Evolutionary conservation across 2,113 vertebrate species (phyloP), one percentile per base, ranked within the genome.

Genomic region (Catharus fuscescens): DNA sequence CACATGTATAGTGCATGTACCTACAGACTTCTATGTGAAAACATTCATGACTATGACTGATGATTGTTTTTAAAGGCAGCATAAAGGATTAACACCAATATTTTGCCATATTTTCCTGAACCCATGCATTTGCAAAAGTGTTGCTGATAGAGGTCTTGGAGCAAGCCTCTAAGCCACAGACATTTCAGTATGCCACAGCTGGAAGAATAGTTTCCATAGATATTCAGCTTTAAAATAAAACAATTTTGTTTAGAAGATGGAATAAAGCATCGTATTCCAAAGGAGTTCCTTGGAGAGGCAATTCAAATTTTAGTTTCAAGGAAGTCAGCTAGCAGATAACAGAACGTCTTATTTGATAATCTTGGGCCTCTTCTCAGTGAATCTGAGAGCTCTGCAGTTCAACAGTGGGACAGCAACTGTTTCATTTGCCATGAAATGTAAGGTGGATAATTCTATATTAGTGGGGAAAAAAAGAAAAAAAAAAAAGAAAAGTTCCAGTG

Each of bases 1-100:
- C 3, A 2, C 7, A 38, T 1, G 0, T 25, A 25, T 10, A 69
- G 13, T 44, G 23, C 18, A 44, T 25, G 8, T 2, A 56, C 3
- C 6, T 48, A 10, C 8, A 53, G 32, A 10, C 29, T 83, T 18
- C 36, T 52, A 23, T 25, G 17, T 8, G 18, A 80, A 91, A 71
- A 50, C 5, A 36, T 54, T 59, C 7, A n/a, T 62, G 10, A 70
- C 34, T 59, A 38, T 38, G 38, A 38, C 38, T 74, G 9, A 9
- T 70, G 29, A 40, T 18, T 69, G 6, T 57, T 74, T 45, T 36
- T 47, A 78, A 70, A 76, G 26, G 20, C 24, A 59, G 5, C 31
- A 25, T 60, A n/a, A 72, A 73, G 66, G 4, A 60, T n/a, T 80
- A 11, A 64, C 66, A 31, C 7, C 23, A 23, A 18, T 80, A 65